phyloP scores from a whole-genome alignment of 2,113 vertebrate genomes.

The Alligator sinensis region DNA sequence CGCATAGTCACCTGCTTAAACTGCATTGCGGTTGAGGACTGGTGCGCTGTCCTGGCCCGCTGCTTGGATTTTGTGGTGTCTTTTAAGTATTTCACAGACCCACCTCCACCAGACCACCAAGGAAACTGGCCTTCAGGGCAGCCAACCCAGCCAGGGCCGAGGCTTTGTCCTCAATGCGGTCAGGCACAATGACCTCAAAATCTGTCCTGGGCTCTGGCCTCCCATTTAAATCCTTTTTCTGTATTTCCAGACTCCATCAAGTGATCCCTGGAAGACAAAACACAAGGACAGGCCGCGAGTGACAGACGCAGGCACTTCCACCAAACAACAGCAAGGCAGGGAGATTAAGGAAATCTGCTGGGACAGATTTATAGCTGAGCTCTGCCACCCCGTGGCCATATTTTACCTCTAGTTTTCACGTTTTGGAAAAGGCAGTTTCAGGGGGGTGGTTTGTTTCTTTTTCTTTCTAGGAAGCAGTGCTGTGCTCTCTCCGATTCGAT shows the following conservation, averaged over 20 bases:
- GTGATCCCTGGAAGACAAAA: no score
- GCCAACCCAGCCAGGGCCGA: conserved; percentile 17
- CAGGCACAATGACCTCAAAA: conserved; percentile 38
- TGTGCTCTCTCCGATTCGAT: no score
- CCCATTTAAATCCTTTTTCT: neutral
- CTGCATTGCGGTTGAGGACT: conserved; percentile 3
- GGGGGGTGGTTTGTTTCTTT: no score
- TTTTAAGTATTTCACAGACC: conserved; percentile 37
- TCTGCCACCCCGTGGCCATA: no score
- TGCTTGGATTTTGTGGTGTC: conserved; percentile 46
- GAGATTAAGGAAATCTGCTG: no score
- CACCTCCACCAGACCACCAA: conserved; percentile 38
- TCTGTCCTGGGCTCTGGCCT: conserved; percentile 18
- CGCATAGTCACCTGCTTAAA: conserved; percentile 53
- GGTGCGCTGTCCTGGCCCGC: conserved; percentile 47
- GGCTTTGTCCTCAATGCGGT: conserved; percentile 39
- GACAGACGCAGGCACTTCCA: neutral
- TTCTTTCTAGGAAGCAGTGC: no score
- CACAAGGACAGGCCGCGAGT: neutral
- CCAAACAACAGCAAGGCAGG: no score
- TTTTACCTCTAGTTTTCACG: no score
- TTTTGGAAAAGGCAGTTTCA: no score
- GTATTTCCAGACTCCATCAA: no score
- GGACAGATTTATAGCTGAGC: no score
- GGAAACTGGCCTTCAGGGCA: conserved; percentile 49